Conservation (phyloP, 2,797 vertebrate genomes). For the Melanotaenia nigrans region DNA sequence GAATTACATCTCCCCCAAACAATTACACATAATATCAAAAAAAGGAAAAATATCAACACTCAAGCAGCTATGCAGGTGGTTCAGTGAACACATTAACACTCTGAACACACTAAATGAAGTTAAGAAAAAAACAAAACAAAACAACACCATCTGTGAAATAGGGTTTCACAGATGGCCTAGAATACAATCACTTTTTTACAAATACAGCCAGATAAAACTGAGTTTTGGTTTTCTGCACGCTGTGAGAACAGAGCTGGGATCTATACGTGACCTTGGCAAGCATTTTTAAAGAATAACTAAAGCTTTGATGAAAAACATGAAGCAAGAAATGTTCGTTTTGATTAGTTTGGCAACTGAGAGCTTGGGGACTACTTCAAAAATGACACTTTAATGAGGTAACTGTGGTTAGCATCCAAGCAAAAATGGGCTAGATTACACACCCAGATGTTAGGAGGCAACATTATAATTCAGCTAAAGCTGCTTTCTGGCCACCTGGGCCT, state of each 20-base stretch:
- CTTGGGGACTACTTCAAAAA: background rate
- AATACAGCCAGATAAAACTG: conserved; percentile 3
- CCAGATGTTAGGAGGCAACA: background rate
- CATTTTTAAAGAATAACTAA: background rate
- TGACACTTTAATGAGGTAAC: background rate
- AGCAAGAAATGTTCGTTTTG: background rate
- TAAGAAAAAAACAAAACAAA: conserved; percentile 4
- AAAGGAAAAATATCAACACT: conserved; percentile 6
- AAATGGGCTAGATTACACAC: background rate
- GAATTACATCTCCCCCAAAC: conserved; percentile 3
- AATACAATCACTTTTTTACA: background rate
- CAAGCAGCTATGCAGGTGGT: conserved; percentile 18
- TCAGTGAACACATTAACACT: conserved; percentile 28
- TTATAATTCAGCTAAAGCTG: conserved; percentile 5
- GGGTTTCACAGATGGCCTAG: conserved; percentile 6
- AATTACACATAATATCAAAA: background rate
- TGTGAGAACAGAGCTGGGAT: conserved; percentile 3
- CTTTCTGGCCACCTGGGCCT: background rate
- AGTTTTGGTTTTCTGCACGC: conserved; percentile 10
- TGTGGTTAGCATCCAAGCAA: background rate
- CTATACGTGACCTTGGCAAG: background rate
- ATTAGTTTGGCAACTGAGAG: background rate
- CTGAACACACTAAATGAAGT: conserved; percentile 12
- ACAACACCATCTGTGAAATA: conserved; percentile 24
- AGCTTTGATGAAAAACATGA: background rate